Base-by-base conservation (phyloP, 2,888 invertebrate species). In the Chalcosyrphus nemorum region DNA sequence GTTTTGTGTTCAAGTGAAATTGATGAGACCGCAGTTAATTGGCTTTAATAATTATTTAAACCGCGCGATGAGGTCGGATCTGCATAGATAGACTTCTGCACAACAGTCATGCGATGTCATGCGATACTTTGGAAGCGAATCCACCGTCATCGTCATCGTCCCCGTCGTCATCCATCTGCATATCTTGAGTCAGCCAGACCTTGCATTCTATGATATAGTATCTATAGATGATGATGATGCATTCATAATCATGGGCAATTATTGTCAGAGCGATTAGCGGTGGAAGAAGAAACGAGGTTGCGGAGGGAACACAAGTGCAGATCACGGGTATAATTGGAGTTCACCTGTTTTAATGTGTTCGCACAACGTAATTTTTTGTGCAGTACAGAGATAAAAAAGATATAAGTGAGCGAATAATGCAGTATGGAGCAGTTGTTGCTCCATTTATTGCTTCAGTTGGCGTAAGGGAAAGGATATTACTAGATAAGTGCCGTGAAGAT, bases 341-440 rank as follows among this genome's bases (percentile, higher is more conserved):
- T 78, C 81, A 84, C 87, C 77, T 82, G 66, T 71, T 61, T 68
- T 61, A 81, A 70, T 85, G 81, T 87, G 88, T 88, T 89, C 88
- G 87, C 88, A 88, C 88, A 86, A 88, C 87, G 88, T 88, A 87
- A 87, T 87, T 87, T 86, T 86, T 56, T 86, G 54, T 11, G 7
- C 0, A 15, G 19, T 5, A 32, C 4, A 41, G 6, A 24, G n/a
- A n/a, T n/a, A n/a, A 2, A 45, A 41, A 45, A 35, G 19, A 35
- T 41, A 57, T 32, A 32, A 56, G 27, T 59, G 38, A 41, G 24
- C 11, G 11, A 2, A 7, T 2, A 38, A 5, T 38, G 17, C 11
- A 50, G 13, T 27, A 29, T 9, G 52, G 5, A 19, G 24, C 7
- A 24, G 19, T 38, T n/a, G 21, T 43, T 41, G 24, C 24, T 35